Conservation (phyloP, 1,140 invertebrate genomes). For the Epicauta chinensis region DNA sequence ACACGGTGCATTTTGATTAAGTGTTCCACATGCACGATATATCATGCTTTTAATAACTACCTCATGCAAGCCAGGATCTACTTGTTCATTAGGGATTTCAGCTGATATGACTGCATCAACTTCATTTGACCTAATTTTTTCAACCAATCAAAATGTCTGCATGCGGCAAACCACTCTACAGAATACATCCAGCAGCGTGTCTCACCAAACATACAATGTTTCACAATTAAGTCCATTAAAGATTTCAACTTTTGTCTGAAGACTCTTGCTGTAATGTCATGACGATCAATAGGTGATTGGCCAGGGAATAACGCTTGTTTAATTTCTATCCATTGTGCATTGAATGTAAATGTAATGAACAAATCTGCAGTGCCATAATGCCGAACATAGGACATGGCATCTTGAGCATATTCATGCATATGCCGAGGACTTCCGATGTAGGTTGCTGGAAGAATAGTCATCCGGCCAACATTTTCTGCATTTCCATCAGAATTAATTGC, state of each 20-base stretch:
- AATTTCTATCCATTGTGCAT: slow-evolving; percentile 48
- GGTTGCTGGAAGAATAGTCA: slow-evolving; percentile 35
- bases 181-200: slow-evolving; percentile 27
- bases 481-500: too few species aligned
- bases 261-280: slow-evolving; percentile 39
- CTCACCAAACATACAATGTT: slow-evolving; percentile 30
- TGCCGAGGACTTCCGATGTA: slow-evolving; percentile 40
- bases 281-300: slow-evolving; percentile 42
- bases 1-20: slow-evolving; percentile 46
- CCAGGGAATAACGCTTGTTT: slow-evolving; percentile 32
- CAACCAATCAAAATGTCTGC: slow-evolving; percentile 38
- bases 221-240: slow-evolving; percentile 30
- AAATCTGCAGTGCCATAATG: slow-evolving; percentile 42
- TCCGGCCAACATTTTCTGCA: too few species aligned
- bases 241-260: slow-evolving; percentile 38
- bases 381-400: too few species aligned
- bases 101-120: slow-evolving; percentile 49
- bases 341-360: too few species aligned
- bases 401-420: slow-evolving; percentile 43
- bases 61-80: slow-evolving; percentile 42
- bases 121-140: slow-evolving; percentile 39
- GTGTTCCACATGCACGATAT: slow-evolving; percentile 48
- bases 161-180: slow-evolving; percentile 42
- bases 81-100: slow-evolving; percentile 47
- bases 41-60: slow-evolving; percentile 46